Evolutionary conservation across 2,797 vertebrate species (phyloP), one percentile per base, ranked within the genome.

Genomic region (Furcifer pardalis): DNA sequence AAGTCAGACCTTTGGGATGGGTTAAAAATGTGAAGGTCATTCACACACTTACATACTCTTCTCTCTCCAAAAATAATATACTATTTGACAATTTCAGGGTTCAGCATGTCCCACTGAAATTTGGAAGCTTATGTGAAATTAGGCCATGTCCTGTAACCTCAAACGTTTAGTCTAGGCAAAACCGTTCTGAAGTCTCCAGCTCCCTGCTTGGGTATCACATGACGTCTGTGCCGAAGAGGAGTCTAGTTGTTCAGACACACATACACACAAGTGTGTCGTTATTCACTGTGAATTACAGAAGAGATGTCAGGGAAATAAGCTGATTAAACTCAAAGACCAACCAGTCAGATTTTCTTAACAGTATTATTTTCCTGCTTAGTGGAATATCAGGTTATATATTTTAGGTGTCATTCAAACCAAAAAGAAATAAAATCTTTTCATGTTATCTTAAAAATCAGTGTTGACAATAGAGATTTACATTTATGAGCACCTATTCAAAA

Each of bases 1-100:
- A 95, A 93, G 92, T 93, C 91, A 93, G 92, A 88, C 91, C 92
- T 94, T 86, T 63, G 87, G 89, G 89, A 93, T 71, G 89, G 81
- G 84, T 90, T 93, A 94, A 93, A 95, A 94, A 95, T 92, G 92
- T 93, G 91, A 94, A 94, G 94, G 94, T 94, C 94, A 92, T 91
- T 93, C 94, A 91, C 93, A 93, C 92, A 92, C 85, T 89, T 84
- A 88, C 77, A 91, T 76, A 91, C 84, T 86, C 89, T 86, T 85
- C 89, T 89, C 80, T 44, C 88, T 94, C 94, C 92, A 95, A 95
- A 94, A 95, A 94, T 91, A 95, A 95, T 93, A 94, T 88, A 91
- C 90, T 91, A 91, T 93, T 94, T 94, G 93, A 94, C 94, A 95
- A 93, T 92, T 94, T 91, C 91, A 92, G 90, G 86, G 92, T 93